These are phyloP conservation scores for Drosophila suboccidentalis DNA, from an alignment of 2,888 invertebrate species.

Conservation along the genomic window DNA sequence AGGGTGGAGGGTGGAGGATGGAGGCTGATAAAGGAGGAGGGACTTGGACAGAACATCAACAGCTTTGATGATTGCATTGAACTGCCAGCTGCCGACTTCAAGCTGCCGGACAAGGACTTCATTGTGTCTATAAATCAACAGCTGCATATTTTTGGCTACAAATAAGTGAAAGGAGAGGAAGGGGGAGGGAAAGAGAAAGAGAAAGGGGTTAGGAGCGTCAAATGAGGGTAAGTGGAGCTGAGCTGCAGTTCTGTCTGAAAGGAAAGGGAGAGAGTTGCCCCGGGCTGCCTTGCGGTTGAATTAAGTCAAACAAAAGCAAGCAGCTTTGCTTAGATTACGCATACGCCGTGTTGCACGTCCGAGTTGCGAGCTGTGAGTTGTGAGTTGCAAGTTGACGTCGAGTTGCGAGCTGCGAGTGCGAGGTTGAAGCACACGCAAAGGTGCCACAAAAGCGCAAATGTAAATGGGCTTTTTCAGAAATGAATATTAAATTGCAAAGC, in stretches of 20 bases:
- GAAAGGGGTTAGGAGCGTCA: neutral
- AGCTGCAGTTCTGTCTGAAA: neutral
- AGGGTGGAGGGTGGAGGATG: neutral
- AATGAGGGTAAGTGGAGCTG: neutral
- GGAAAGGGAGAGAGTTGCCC: neutral
- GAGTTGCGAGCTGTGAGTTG: neutral
- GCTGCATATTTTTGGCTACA: slow-evolving; percentile 32
- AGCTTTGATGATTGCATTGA: slow-evolving; percentile 27
- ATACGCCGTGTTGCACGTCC: slow-evolving; percentile 59
- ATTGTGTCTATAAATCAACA: slow-evolving; percentile 40
- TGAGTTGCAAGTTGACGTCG: neutral
- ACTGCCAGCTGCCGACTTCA: neutral
- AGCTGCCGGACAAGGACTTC: slow-evolving; percentile 12
- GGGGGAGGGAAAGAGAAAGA: neutral
- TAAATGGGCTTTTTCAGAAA: slow-evolving; percentile 71
- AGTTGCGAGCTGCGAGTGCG: slow-evolving; percentile 1
- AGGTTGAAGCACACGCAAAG: slow-evolving; percentile 37
- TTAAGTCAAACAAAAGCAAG: slow-evolving; percentile 70
- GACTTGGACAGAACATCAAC: slow-evolving; percentile 23
- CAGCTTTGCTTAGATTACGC: slow-evolving; percentile 73
- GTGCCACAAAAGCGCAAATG: slow-evolving; percentile 72
- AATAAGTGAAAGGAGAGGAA: no score
- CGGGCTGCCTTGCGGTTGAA: slow-evolving; percentile 58
- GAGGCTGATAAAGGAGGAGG: neutral
- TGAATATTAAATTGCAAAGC: slow-evolving; percentile 74